Base-by-base conservation (phyloP, 2,888 invertebrate species). In the Tenthredo amoena region DNA sequence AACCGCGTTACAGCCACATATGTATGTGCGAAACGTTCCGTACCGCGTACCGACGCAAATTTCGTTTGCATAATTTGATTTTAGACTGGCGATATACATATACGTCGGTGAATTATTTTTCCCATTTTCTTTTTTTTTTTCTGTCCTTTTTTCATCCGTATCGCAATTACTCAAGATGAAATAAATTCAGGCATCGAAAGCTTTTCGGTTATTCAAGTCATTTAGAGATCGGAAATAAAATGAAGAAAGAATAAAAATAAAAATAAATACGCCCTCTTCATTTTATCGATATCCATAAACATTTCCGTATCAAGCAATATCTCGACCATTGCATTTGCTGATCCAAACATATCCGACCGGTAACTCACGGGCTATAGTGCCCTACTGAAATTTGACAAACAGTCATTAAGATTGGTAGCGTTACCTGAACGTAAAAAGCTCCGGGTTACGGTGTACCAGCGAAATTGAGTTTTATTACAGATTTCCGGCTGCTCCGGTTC, bases 321-420 rank as follows among this genome's bases (percentile, higher is more conserved):
- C 50, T 76, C 12, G 7, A 50, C 50, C 76, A 47, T 7, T 47
- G 47, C 76, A 47, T 7, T 47, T 31, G 31, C 50, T 31, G 15
- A 34, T 31, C 15, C 31, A 31, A 77, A 34, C 55, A 77, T 21
- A 77, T 77, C 50, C 21, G 31, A 77, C 47, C 15, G 26, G 47
- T 47, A 26, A 76, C 12, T 40, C 2, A 50, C 18, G 18, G 50
- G 18, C 43, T 10, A 68, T 34, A 18, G 43, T 72, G 40, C 10
- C 37, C 10, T 40, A 15, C 50, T n/a, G 31, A 31, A 31, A 50
- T 21, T 9, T 77, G 55, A 77, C 55, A 34, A 55, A 77, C 50
- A 77, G 34, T 77, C 15, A 77, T 77, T 77, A 34, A n/a, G 77
- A 77, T 77, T 77, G 47, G 77, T 77, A 34, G 77, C 21, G 43